phyloP scores from a whole-genome alignment of 2,113 vertebrate species.

The Thalassarche chlororhynchos region DNA sequence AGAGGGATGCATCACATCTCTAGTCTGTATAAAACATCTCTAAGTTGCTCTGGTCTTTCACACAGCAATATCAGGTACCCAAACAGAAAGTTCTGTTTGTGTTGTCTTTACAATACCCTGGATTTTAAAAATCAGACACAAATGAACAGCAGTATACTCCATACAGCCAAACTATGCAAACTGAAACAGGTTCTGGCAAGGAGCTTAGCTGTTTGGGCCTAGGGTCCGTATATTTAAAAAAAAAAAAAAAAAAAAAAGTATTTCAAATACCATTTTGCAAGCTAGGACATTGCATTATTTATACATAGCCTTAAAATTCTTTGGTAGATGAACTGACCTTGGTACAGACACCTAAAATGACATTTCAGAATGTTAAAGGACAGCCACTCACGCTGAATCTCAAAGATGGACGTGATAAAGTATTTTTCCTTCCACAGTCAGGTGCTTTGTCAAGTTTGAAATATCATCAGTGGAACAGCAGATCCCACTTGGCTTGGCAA shows the following conservation, averaged over 20 bases:
- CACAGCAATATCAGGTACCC: neutral
- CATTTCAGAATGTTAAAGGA: neutral
- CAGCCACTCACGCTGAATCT: neutral
- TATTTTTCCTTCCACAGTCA: neutral
- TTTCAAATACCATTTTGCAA: neutral
- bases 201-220: neutral
- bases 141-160: too few species aligned
- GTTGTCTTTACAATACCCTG: neutral
- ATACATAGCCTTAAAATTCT: neutral
- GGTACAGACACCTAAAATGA: neutral
- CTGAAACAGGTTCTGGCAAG: neutral
- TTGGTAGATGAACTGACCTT: neutral
- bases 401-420: neutral
- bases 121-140: neutral
- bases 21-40: neutral
- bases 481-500: neutral
- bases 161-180: neutral
- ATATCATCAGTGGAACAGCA: neutral
- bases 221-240: too few species aligned
- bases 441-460: neutral
- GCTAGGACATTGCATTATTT: neutral
- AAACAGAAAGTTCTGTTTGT: neutral
- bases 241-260: too few species aligned
- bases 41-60: neutral
- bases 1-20: neutral